A percentile compares a stretch with the other conserved stretches of the same genome.
These are phyloP conservation scores for Ctenoplectra terminalis DNA, from an alignment of 1,140 invertebrate genomes.

Conservation along the genomic window DNA sequence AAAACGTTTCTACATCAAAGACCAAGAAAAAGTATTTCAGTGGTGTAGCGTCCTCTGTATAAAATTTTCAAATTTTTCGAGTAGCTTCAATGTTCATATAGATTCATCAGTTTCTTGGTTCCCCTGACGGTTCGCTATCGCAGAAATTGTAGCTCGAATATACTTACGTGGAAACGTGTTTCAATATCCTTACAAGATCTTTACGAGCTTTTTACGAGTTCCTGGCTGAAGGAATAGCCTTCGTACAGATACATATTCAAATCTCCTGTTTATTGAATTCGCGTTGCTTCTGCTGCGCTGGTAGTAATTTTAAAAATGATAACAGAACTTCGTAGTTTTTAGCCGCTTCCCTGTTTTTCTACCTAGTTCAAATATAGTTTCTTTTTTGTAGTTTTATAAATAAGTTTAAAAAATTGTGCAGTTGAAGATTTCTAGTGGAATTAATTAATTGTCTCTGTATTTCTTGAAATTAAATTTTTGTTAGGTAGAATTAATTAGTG, in stretches of 20 bases:
- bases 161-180: constrained; percentile 25
- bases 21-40: too few relatives aligned
- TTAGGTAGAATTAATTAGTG: too few relatives aligned
- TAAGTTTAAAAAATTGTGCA: too few relatives aligned
- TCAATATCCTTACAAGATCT: constrained; percentile 48
- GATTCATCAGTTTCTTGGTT: constrained; percentile 25
- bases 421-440: too few relatives aligned
- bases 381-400: too few relatives aligned
- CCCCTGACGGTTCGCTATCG: neutral
- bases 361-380: too few relatives aligned
- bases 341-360: too few relatives aligned
- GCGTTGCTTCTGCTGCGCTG: neutral
- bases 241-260: constrained; percentile 33
- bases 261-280: constrained; percentile 58
- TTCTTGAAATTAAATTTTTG: too few relatives aligned
- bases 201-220: constrained; percentile 54
- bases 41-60: neutral
- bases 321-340: neutral
- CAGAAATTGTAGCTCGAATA: constrained; percentile 24
- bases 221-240: neutral
- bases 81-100: constrained; percentile 7
- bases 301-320: constrained; percentile 16
- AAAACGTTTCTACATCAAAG: neutral
- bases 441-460: too few relatives aligned
- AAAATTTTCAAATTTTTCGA: neutral